Percentiles rank a stretch among this genome's conserved stretches.
Evolutionary conservation across 2,888 invertebrate species (phyloP).

Genomic region (Cryptus viduatorius): DNA sequence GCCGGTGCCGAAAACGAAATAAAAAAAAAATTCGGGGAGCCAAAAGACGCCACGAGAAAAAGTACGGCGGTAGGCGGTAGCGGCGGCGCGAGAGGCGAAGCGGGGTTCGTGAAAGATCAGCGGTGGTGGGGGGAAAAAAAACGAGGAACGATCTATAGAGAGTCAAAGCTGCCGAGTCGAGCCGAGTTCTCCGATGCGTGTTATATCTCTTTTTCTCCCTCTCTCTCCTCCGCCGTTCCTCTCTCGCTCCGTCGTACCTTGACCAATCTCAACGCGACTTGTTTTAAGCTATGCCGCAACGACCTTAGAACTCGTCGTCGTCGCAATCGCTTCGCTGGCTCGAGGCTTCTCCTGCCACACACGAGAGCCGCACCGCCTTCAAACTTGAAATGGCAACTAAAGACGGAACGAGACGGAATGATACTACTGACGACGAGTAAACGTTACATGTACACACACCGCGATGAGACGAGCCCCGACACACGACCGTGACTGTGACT

Average conservation of each 20-base stretch:
- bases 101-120: slow-evolving; percentile 53
- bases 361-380: slow-evolving; percentile 28
- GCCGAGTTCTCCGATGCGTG: slow-evolving; percentile 35
- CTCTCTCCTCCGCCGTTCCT: slow-evolving; percentile 41
- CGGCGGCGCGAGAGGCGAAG: slow-evolving; percentile 8
- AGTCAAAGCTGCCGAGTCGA: slow-evolving; percentile 58
- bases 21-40: slow-evolving; percentile 6
- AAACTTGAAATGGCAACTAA: slow-evolving; percentile 53
- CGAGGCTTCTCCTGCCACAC: slow-evolving; percentile 14
- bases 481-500: slow-evolving; percentile 42
- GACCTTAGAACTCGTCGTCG: slow-evolving; percentile 80
- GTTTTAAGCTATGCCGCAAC: slow-evolving; percentile 83
- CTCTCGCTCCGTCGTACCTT: slow-evolving; percentile 79
- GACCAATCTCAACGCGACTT: slow-evolving; percentile 84
- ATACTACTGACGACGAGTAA: slow-evolving; percentile 6
- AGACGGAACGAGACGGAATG: slow-evolving; percentile 5
- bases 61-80: neutral
- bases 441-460: slow-evolving; percentile 7
- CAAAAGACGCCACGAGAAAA: slow-evolving; percentile 2
- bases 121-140: slow-evolving; percentile 69
- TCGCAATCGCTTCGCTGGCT: slow-evolving; percentile 54
- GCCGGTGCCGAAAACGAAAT: neutral
- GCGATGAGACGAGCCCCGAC: neutral
- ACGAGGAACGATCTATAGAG: slow-evolving; percentile 78
- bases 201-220: slow-evolving; percentile 13